phyloP scores from a whole-genome alignment of 2,113 vertebrate genomes.

The Oostethus manadensis region DNA sequence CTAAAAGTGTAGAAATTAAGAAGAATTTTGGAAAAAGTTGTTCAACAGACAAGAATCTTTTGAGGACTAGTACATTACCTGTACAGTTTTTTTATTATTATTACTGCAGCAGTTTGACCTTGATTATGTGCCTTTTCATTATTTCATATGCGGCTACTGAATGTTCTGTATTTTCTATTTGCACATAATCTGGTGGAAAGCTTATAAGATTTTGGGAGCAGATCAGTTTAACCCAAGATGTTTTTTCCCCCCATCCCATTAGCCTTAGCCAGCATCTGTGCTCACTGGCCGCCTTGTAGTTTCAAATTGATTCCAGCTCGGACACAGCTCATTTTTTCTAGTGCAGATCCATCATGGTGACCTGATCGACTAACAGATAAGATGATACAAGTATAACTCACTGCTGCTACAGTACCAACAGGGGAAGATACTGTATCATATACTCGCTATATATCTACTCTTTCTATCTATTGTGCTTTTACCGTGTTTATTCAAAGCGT shows the following conservation, averaged over 20 bases:
- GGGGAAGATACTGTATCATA: background rate
- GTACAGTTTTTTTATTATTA: no score
- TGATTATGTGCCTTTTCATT: no score
- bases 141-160: background rate
- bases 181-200: background rate
- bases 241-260: background rate
- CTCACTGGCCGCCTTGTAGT: background rate
- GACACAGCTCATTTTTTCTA: background rate
- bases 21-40: no score
- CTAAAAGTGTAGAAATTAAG: no score
- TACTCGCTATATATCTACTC: background rate
- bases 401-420: slow-evolving; percentile 1
- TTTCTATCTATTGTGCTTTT: background rate
- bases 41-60: no score
- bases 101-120: no score
- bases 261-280: background rate
- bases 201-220: background rate
- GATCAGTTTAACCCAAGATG: background rate
- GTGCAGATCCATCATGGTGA: slow-evolving; percentile 7
- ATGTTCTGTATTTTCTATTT: no score
- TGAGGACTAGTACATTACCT: no score
- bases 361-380: background rate
- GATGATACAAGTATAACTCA: background rate
- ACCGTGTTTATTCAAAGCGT: no score
- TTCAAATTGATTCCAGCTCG: slow-evolving; percentile 13